These are phyloP conservation scores for Semnopithecus entellus DNA, from an alignment of 2,113 vertebrate genomes.

Conservation along the genomic window DNA sequence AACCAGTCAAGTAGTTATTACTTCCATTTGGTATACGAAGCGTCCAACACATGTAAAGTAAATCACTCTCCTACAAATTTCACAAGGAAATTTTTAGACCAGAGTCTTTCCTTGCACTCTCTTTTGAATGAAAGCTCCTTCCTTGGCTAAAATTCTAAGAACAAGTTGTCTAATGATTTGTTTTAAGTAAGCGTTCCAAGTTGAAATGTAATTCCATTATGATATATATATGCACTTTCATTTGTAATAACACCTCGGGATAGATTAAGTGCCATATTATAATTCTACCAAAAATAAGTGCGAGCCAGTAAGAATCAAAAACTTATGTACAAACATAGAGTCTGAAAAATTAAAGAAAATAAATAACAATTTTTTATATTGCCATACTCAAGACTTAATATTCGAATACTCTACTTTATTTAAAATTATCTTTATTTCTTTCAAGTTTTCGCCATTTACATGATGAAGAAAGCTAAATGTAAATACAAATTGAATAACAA, in stretches of 20 bases:
- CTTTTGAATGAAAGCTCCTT: background rate
- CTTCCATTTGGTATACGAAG: background rate
- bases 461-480: background rate
- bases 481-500: background rate
- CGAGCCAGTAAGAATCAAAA: background rate
- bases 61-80: background rate
- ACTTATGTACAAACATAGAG: background rate
- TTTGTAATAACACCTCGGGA: background rate
- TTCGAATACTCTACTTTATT: background rate
- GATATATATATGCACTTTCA: background rate
- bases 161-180: background rate
- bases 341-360: background rate
- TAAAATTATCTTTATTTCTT: background rate
- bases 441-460: background rate
- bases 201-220: background rate
- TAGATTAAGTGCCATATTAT: background rate
- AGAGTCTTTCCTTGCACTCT: background rate
- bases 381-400: background rate
- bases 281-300: background rate
- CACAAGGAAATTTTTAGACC: background rate
- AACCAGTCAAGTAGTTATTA: background rate
- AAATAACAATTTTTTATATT: background rate
- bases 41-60: background rate
- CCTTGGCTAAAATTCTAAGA: background rate
- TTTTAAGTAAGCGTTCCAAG: background rate